These are phyloP conservation scores for Drosophila cracens DNA, from an alignment of 2,888 invertebrate genomes.

Conservation along the genomic window DNA sequence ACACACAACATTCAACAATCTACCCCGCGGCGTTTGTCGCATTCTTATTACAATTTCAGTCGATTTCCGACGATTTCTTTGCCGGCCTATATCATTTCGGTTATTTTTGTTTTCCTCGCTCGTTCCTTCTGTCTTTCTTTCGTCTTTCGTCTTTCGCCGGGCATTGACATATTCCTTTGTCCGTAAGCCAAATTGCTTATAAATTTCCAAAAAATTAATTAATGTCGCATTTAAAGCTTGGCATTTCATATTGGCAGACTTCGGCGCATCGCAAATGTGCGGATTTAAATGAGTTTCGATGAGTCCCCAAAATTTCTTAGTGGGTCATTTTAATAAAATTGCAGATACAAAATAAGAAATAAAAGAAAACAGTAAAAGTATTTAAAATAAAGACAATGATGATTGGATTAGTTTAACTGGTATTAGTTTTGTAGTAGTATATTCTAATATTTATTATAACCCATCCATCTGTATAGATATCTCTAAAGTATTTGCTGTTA, in stretches of 20 bases:
- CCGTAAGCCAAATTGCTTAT: conserved; percentile 32
- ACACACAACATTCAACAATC: conserved; percentile 23
- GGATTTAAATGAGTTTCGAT: conserved; percentile 16
- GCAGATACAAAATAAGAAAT: neutral
- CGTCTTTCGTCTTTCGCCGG: conserved; percentile 27
- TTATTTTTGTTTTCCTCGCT: conserved; percentile 10
- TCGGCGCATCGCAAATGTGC: conserved; percentile 23
- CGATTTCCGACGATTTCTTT: conserved; percentile 53
- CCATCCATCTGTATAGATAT: neutral
- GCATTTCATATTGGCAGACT: conserved; percentile 44
- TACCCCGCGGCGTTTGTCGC: conserved; percentile 69
- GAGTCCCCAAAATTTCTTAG: conserved; percentile 1
- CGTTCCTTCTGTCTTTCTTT: neutral
- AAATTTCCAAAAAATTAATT: conserved; percentile 64
- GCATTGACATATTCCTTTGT: conserved; percentile 53
- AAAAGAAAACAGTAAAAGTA: neutral
- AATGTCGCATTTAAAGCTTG: conserved; percentile 53
- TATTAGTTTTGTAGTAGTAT: neutral
- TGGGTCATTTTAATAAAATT: neutral
- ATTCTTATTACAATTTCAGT: conserved; percentile 58
- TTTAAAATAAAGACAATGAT: neutral
- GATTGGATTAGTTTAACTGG: fast-evolving
- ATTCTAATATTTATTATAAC: neutral
- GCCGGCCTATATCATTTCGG: conserved; percentile 51
- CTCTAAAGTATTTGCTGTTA: neutral